Percentiles rank a stretch among this genome's conserved stretches.
phyloP scores from a whole-genome alignment of 2,888 invertebrate genomes.

The Troilus luridus region DNA sequence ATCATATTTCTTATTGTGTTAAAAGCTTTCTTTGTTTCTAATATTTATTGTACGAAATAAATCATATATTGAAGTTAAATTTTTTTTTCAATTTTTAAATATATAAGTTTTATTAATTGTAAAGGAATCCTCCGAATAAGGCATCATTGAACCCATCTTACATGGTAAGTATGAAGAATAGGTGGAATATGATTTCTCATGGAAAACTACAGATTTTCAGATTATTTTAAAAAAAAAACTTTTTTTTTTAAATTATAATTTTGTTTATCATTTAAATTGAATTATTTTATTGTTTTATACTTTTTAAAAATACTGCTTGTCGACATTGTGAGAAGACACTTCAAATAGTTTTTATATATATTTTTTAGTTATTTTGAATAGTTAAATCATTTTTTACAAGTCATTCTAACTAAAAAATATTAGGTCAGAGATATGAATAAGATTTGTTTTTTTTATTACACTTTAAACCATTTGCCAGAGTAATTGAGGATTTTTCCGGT shows the following conservation, averaged over 20 bases:
- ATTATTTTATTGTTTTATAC: not conserved
- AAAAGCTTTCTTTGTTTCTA: slow-evolving; percentile 40
- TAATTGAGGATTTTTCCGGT: not conserved
- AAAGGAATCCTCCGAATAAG: not conserved
- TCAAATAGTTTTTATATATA: no score
- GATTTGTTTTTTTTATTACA: not conserved
- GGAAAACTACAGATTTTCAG: not conserved
- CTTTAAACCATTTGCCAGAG: not conserved
- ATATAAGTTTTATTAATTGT: not conserved
- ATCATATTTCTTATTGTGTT: not conserved
- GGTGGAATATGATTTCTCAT: not conserved
- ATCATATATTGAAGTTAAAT: slow-evolving; percentile 8
- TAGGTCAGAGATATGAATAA: no score
- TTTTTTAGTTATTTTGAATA: no score
- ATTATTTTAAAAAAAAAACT: not conserved
- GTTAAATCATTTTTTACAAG: no score
- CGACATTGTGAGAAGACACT: no score
- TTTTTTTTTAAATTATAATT: not conserved
- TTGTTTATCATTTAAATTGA: not conserved
- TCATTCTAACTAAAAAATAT: no score
- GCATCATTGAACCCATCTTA: not conserved
- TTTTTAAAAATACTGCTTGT: not conserved
- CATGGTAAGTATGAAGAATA: slow-evolving; percentile 15
- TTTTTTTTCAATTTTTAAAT: not conserved
- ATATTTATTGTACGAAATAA: slow-evolving; percentile 6